phyloP scores from a whole-genome alignment of 1,140 invertebrate genomes.

The Limonius californicus region DNA sequence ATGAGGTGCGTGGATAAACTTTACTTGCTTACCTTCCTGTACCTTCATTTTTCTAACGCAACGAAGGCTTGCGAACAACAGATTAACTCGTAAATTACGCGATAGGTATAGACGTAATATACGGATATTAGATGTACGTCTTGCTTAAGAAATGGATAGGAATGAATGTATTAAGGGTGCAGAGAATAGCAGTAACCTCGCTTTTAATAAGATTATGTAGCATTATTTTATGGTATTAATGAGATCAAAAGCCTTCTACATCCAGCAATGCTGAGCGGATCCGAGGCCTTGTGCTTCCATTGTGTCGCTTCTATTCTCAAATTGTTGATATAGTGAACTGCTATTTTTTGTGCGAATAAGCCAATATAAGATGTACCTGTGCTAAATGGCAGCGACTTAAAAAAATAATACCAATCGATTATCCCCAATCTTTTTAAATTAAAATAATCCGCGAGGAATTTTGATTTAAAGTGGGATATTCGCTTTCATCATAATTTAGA shows the following conservation, averaged over 20 bases:
- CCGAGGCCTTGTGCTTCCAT: slow-evolving; percentile 22
- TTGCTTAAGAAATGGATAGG: slow-evolving; percentile 43
- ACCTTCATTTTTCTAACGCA: too few relatives aligned
- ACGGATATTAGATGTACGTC: slow-evolving; percentile 30
- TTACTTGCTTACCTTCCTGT: neutral
- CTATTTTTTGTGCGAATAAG: neutral
- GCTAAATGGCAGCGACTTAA: too few relatives aligned
- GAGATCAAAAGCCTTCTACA: slow-evolving; percentile 57
- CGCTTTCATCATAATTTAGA: too few relatives aligned
- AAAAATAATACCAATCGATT: too few relatives aligned
- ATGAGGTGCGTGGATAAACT: slow-evolving; percentile 69
- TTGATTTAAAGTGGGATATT: too few relatives aligned
- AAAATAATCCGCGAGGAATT: too few relatives aligned
- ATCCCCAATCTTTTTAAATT: too few relatives aligned
- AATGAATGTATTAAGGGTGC: slow-evolving; percentile 47
- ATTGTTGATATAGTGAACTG: slow-evolving; percentile 16
- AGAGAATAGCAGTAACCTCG: slow-evolving; percentile 53
- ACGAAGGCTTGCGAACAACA: too few relatives aligned
- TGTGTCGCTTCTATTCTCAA: slow-evolving; percentile 14
- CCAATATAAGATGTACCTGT: neutral
- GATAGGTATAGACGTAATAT: slow-evolving; percentile 16
- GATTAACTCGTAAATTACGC: too few relatives aligned
- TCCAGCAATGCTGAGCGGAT: slow-evolving; percentile 38
- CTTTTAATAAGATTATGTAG: slow-evolving; percentile 60
- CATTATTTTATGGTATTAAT: slow-evolving; percentile 63